A percentile compares a stretch with the other conserved stretches of the same genome.
Conservation (phyloP, 2,113 vertebrate species). For the Rhizomys pruinosus region DNA sequence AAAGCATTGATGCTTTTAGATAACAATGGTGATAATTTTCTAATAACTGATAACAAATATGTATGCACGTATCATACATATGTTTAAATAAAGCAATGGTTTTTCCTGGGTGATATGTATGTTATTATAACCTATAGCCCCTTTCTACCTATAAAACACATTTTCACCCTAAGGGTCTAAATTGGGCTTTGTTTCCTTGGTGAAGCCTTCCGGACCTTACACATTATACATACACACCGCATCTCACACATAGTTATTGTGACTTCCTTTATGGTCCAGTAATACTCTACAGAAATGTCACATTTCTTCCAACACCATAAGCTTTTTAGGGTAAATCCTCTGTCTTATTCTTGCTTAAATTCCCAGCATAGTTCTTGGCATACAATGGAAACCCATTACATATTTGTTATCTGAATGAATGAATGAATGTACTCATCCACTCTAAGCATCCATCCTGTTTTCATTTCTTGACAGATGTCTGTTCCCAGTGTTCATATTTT, state of each 20-base stretch:
- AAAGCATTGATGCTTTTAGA: conserved; percentile 4
- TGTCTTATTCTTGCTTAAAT: not conserved
- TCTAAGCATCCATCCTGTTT: conserved; percentile 21
- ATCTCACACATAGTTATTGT: not conserved
- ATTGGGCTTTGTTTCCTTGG: conserved; percentile 49
- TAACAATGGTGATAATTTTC: conserved; percentile 26
- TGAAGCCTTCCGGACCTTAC: not conserved
- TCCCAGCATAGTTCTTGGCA: not conserved
- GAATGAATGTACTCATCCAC: not conserved
- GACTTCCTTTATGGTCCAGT: conserved; percentile 21
- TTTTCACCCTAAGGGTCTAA: conserved; percentile 12
- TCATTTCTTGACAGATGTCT: conserved; percentile 7
- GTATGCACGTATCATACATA: too few species aligned
- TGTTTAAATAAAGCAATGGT: too few species aligned
- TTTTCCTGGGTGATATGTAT: not conserved
- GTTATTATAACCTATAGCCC: not conserved
- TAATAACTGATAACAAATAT: not conserved
- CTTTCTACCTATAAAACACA: conserved; percentile 4
- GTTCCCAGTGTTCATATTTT: conserved; percentile 35
- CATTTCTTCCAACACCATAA: not conserved
- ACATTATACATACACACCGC: not conserved
- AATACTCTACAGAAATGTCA: not conserved
- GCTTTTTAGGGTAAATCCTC: not conserved
- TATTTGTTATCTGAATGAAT: conserved; percentile 18
- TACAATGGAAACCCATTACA: not conserved